A percentile compares a stretch with the other conserved stretches of the same genome.
Conservation (phyloP, 2,888 invertebrate genomes). For the Plemyria rubiginata region DNA sequence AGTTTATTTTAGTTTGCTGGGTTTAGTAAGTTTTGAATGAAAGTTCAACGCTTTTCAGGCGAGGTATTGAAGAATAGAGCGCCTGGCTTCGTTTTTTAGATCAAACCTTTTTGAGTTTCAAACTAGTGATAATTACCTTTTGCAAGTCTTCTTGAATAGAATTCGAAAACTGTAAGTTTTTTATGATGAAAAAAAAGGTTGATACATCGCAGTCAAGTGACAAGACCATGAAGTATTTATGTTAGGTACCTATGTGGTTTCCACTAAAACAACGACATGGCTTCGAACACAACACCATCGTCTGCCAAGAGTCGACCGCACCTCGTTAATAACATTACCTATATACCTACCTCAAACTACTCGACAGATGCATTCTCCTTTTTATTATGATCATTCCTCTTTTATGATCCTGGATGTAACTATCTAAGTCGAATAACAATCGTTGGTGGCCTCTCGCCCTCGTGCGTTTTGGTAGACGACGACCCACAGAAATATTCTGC, state of each 20-base stretch:
- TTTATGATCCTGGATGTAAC: constrained; percentile 44
- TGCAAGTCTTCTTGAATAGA: no score
- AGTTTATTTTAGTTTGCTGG: constrained; percentile 35
- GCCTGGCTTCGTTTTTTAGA: constrained; percentile 2
- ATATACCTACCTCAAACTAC: constrained; percentile 57
- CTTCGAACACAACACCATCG: background rate
- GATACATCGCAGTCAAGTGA: background rate
- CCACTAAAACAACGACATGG: no score
- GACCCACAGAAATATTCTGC: constrained; percentile 57
- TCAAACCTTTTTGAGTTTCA: constrained; percentile 21
- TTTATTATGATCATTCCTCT: constrained; percentile 58
- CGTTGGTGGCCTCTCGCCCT: constrained; percentile 67
- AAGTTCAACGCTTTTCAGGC: constrained; percentile 30
- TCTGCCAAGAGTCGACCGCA: constrained; percentile 7
- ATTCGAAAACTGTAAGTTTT: no score
- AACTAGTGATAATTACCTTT: background rate
- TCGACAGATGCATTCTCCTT: constrained; percentile 65
- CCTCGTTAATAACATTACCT: constrained; percentile 55
- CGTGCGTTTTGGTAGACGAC: constrained; percentile 68
- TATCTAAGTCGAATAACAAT: constrained; percentile 67
- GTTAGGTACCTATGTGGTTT: background rate
- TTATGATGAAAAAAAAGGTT: no score
- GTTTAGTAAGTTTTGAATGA: constrained; percentile 28
- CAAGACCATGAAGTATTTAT: background rate
- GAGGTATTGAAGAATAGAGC: constrained; percentile 18